phyloP scores from a whole-genome alignment of 2,888 invertebrate genomes.

The Torymus auratus region DNA sequence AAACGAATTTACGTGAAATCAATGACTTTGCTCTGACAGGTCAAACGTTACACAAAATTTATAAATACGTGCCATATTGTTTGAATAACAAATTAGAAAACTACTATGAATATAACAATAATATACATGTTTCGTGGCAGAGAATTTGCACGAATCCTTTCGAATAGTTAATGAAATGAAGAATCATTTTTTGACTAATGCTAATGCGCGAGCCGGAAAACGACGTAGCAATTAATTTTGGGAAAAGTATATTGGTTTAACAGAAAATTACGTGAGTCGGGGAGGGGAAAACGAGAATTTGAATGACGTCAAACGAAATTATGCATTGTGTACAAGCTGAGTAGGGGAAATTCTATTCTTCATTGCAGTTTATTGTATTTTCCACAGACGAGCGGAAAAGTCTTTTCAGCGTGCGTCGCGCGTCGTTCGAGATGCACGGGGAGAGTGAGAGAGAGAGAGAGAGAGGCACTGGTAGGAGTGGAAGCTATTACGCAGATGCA shows the following conservation, averaged over 20 bases:
- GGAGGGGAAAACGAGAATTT: constrained; percentile 15
- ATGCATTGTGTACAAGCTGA: constrained; percentile 35
- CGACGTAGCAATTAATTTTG: constrained; percentile 58
- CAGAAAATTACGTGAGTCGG: constrained; percentile 35
- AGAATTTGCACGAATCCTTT: too few species aligned
- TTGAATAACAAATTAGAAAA: too few species aligned
- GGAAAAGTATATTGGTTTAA: constrained; percentile 60
- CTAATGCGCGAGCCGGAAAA: constrained; percentile 53
- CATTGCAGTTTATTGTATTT: constrained; percentile 56
- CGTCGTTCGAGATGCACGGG: constrained; percentile 35
- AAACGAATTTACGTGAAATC: neutral
- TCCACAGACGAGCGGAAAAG: constrained; percentile 47
- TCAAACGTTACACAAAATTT: neutral
- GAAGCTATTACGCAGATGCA: constrained; percentile 67
- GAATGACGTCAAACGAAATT: constrained; percentile 44
- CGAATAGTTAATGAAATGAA: too few species aligned
- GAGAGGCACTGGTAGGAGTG: constrained; percentile 52
- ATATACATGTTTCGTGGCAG: too few species aligned
- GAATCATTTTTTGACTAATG: too few species aligned
- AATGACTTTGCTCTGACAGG: constrained; percentile 2
- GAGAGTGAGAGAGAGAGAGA: constrained; percentile 4
- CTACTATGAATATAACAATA: too few species aligned
- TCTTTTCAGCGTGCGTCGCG: constrained; percentile 41
- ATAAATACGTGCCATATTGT: too few species aligned
- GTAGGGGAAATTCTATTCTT: constrained; percentile 51